A percentile compares a stretch with the other conserved stretches of the same genome.
Evolutionary conservation across 37 sponge, comb jelly and placozoan species (phyloP).

Genomic region (Tethya wilhelma): DNA sequence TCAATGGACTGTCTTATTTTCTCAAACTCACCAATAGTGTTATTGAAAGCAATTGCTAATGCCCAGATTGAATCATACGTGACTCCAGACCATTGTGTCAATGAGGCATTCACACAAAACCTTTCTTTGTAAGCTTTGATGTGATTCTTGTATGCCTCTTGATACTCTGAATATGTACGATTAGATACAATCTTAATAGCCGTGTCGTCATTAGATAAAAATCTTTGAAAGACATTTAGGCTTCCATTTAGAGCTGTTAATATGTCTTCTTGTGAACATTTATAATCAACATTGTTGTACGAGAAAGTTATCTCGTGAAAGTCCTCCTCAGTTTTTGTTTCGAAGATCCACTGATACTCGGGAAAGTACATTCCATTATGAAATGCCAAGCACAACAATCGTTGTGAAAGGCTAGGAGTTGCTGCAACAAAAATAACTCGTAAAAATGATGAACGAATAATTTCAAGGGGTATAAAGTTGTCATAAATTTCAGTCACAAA

Average conservation of each 20-base stretch:
- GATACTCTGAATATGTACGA: background rate
- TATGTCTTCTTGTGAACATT: background rate
- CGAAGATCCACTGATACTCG: background rate
- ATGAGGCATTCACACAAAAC: background rate
- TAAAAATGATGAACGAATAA: background rate
- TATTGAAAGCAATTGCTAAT: background rate
- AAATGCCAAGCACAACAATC: background rate
- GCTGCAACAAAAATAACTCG: background rate
- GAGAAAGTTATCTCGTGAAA: too few relatives aligned
- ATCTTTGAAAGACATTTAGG: background rate
- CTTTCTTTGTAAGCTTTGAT: background rate
- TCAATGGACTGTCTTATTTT: background rate
- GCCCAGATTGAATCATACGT: background rate
- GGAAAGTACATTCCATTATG: background rate
- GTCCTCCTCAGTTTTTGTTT: background rate
- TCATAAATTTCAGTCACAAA: background rate
- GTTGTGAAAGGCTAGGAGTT: background rate
- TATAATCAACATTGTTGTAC: background rate
- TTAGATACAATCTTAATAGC: background rate
- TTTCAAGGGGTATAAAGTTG: background rate
- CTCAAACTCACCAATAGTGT: background rate
- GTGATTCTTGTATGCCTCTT: background rate
- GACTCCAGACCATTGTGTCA: background rate
- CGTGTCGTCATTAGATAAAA: background rate
- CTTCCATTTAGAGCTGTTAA: background rate